Evolutionary conservation across 2,888 invertebrate genomes (phyloP).

Genomic region (Diachrysia chrysitis): DNA sequence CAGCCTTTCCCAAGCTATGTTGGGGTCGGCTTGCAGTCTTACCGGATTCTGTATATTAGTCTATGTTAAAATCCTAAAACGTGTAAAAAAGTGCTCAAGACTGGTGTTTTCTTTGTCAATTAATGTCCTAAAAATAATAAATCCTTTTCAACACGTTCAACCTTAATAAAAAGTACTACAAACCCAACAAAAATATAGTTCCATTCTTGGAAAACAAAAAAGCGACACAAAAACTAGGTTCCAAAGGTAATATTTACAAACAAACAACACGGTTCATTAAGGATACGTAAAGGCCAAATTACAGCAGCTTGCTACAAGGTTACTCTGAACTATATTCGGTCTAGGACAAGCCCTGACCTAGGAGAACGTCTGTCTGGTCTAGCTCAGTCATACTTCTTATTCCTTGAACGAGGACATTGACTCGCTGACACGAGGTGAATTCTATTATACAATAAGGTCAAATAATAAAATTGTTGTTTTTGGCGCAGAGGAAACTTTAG

Average conservation of each 20-base stretch:
- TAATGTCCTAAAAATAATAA: no score
- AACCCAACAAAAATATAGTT: not conserved
- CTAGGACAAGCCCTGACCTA: constrained; percentile 38
- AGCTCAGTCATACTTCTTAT: constrained; percentile 27
- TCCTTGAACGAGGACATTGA: constrained; percentile 33
- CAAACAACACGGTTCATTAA: not conserved
- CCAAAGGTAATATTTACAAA: not conserved
- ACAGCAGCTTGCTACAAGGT: constrained; percentile 35
- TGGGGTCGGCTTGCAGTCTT: no score
- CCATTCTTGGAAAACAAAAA: not conserved
- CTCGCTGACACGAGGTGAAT: constrained; percentile 12
- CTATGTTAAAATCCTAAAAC: no score
- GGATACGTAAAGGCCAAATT: not conserved
- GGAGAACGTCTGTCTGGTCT: constrained; percentile 38
- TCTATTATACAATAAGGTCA: not conserved
- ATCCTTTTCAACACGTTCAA: no score
- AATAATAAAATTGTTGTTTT: not conserved
- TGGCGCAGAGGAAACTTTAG: not conserved
- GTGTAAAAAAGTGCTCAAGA: no score
- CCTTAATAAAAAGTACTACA: not conserved
- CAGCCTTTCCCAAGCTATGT: no score
- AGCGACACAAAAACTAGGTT: not conserved
- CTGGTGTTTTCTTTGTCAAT: no score
- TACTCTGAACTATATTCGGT: constrained; percentile 39
- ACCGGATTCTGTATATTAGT: no score